These are phyloP conservation scores for Bursaphelenchus mucronatus DNA, from an alignment of 1,140 invertebrate species.

Conservation along the genomic window DNA sequence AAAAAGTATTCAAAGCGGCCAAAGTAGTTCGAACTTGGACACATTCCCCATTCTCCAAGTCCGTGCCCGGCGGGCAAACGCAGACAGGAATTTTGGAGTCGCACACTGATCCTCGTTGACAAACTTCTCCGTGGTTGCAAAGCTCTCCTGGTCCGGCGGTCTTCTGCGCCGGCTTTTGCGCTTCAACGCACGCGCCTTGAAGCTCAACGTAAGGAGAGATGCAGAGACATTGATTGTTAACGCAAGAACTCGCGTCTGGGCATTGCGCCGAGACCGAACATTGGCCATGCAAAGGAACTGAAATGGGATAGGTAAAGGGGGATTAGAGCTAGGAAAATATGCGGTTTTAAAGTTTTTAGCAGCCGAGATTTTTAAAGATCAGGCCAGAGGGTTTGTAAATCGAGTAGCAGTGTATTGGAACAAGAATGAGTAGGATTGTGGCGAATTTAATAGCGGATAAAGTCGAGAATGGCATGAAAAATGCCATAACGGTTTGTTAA, in stretches of 20 bases:
- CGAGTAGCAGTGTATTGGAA: too few relatives aligned
- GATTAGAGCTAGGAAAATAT: too few relatives aligned
- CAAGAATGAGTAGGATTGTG: too few relatives aligned
- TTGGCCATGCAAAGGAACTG: conserved; percentile 35
- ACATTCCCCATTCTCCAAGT: conserved; percentile 51
- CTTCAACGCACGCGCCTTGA: conserved; percentile 46
- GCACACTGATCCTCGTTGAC: conserved; percentile 51
- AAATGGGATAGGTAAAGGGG: not conserved
- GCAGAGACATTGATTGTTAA: conserved; percentile 49
- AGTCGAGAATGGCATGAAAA: too few relatives aligned
- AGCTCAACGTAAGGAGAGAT: conserved; percentile 50
- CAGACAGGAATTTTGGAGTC: conserved; percentile 54
- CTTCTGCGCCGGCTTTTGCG: conserved; percentile 32
- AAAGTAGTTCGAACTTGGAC: conserved; percentile 29
- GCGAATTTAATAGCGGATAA: too few relatives aligned
- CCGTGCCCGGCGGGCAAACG: conserved; percentile 53
- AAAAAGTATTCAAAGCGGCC: conserved; percentile 23
- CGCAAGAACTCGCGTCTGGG: conserved; percentile 40
- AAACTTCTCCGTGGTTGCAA: conserved; percentile 53
- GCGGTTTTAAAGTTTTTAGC: too few relatives aligned
- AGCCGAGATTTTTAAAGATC: too few relatives aligned
- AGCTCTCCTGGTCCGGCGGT: conserved; percentile 55
- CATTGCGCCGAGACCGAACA: conserved; percentile 26
- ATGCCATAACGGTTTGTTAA: too few relatives aligned
- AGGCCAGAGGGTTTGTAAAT: too few relatives aligned